phyloP scores from a whole-genome alignment of 1,140 invertebrate species.

The Atta cephalotes region DNA sequence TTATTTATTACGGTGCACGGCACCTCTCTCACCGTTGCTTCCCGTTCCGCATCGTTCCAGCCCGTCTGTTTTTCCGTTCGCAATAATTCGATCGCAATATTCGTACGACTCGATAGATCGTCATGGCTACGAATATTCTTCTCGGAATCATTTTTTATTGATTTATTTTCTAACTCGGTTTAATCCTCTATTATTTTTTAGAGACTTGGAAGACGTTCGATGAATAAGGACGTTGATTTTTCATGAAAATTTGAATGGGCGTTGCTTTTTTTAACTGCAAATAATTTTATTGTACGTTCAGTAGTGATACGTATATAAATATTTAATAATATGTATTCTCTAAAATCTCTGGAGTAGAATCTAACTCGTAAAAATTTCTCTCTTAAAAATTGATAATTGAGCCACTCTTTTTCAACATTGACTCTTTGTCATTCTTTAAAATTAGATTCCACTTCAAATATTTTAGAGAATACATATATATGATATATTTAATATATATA shows the following conservation, averaged over 20 bases:
- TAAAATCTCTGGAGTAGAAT: too few relatives aligned
- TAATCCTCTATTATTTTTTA: background rate
- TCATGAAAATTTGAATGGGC: background rate
- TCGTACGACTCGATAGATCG: slow-evolving; percentile 15
- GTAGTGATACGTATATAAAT: background rate
- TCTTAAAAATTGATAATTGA: too few relatives aligned
- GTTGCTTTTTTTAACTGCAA: background rate
- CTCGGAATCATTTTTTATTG: background rate
- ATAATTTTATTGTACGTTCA: background rate
- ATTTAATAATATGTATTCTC: background rate
- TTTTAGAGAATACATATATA: too few relatives aligned
- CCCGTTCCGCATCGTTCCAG: slow-evolving; percentile 76
- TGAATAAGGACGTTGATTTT: background rate
- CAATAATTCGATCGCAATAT: slow-evolving; percentile 49
- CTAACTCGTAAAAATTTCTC: too few relatives aligned
- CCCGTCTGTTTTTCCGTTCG: slow-evolving; percentile 69
- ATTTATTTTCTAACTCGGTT: background rate
- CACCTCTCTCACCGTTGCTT: slow-evolving; percentile 51
- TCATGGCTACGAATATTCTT: background rate
- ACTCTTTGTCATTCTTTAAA: too few relatives aligned
- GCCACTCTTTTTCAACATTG: too few relatives aligned
- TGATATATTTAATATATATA: background rate
- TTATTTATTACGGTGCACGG: slow-evolving; percentile 6
- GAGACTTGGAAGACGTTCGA: background rate
- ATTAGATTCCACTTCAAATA: too few relatives aligned